Base-by-base conservation (phyloP, 2,797 vertebrate genomes). In the Distichodus sexfasciatus region DNA sequence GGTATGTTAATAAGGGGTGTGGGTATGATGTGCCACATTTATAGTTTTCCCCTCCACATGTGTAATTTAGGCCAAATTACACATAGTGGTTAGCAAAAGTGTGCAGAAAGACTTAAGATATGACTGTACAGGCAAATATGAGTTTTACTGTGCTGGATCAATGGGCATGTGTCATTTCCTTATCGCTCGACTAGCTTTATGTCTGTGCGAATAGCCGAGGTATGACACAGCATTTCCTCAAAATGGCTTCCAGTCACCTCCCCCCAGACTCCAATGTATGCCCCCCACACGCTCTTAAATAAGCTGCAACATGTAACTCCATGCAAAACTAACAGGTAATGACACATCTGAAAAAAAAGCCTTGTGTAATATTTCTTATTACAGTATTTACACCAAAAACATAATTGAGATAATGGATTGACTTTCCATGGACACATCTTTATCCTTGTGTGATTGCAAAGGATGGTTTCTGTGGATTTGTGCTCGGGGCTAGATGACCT, bases 161-260 rank as follows among this genome's bases (percentile, higher is more conserved):
- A 44, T 66, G 46, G 17, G 4, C 6, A 5, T 15, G 23, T 58
- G n/a, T 38, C 14, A n/a, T 28, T 44, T 48, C 23, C 31, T 10
- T 33, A 47, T 50, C 59, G n/a, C n/a, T n/a, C n/a, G n/a, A n/a
- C n/a, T n/a, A n/a, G n/a, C n/a, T n/a, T n/a, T n/a, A n/a, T n/a
- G n/a, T 35, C n/a, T 17, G 38, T 40, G 17, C 60, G 51, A 58
- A 70, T 64, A 38, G 57, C 36, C 33, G 44, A 41, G 35, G 57
- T 38, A 66, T 80, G 76, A 80, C 64, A 35, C 78, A 73, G 72
- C 76, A 71, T 31, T 77, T 75, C 46, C 8, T 76, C 69, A 67
- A 72, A 62, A 78, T 69, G 78, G 59, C 59, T 68, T 44, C 58
- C 31, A 31, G 46, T 6, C 65, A 46, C 17, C 33, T 29, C 28